phyloP scores from a whole-genome alignment of 1,140 invertebrate genomes.

The Drosophila sproati region DNA sequence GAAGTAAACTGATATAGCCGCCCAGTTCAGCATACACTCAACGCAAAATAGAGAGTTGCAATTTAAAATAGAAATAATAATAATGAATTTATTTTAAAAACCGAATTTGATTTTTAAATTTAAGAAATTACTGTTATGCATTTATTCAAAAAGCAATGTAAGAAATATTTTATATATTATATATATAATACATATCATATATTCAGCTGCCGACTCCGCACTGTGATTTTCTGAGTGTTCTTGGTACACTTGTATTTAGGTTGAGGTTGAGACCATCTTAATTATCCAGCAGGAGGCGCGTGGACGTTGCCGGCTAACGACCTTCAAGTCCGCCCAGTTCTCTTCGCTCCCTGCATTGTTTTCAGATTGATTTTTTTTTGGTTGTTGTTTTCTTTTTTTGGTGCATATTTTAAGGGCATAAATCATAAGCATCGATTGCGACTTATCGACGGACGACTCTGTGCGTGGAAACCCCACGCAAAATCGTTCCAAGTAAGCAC shows the following conservation, averaged over 20 bases:
- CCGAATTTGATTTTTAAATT: too few relatives aligned
- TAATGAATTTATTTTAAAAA: too few relatives aligned
- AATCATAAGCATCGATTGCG: conserved; percentile 62
- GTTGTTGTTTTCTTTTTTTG: neutral
- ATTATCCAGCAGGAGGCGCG: conserved; percentile 44
- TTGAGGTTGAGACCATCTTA: conserved; percentile 43
- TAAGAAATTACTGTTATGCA: too few relatives aligned
- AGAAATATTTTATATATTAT: too few relatives aligned
- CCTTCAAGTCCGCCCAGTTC: conserved; percentile 19
- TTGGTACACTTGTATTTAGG: neutral
- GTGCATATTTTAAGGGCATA: conserved; percentile 33
- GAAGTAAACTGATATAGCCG: conserved; percentile 40
- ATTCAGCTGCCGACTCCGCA: too few relatives aligned
- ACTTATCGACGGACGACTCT: conserved; percentile 39
- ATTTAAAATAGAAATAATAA: neutral
- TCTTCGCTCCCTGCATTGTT: conserved; percentile 13
- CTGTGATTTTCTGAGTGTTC: neutral
- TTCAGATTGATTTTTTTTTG: neutral
- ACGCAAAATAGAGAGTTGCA: neutral
- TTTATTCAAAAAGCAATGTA: too few relatives aligned
- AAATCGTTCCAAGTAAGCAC: conserved; percentile 28
- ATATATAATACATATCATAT: too few relatives aligned
- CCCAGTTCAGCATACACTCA: conserved; percentile 14
- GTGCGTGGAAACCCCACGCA: conserved; percentile 45
- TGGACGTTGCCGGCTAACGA: conserved; percentile 43